phyloP scores from a whole-genome alignment of 2,888 invertebrate species.

The Blastobasis lacticolella region DNA sequence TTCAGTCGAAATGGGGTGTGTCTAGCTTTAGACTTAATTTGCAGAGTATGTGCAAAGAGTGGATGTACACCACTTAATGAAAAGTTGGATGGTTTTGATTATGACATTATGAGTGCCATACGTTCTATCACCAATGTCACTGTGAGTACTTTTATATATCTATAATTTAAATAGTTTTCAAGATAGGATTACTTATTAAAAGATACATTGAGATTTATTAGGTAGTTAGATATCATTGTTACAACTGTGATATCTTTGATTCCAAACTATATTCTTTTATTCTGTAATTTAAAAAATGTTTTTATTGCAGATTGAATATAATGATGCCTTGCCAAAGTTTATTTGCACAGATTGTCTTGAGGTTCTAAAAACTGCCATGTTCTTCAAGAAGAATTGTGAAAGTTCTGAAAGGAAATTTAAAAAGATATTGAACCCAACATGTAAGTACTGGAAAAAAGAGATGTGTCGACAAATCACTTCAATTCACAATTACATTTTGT shows the following conservation, averaged over 20 bases:
- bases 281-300: constrained; percentile 2
- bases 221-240: too few relatives aligned
- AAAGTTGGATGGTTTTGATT: constrained; percentile 36
- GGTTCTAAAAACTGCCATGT: constrained; percentile 43
- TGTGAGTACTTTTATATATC: constrained; percentile 31
- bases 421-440: constrained; percentile 55
- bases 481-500: constrained; percentile 2
- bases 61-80: constrained; percentile 51
- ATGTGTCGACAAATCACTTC: neutral
- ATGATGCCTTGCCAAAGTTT: constrained; percentile 61
- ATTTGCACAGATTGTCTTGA: constrained; percentile 58
- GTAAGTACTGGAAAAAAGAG: constrained; percentile 22
- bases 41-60: constrained; percentile 55
- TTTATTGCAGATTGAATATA: constrained; percentile 43
- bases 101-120: constrained; percentile 52
- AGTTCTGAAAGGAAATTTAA: constrained; percentile 52
- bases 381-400: constrained; percentile 57
- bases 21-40: constrained; percentile 51
- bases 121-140: constrained; percentile 50
- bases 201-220: too few relatives aligned
- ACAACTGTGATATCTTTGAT: too few relatives aligned
- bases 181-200: too few relatives aligned
- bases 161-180: too few relatives aligned
- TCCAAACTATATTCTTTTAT: neutral
- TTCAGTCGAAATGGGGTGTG: constrained; percentile 30